Evolutionary conservation across 2,888 invertebrate species (phyloP).

Genomic region (Pherbina coryleti): DNA sequence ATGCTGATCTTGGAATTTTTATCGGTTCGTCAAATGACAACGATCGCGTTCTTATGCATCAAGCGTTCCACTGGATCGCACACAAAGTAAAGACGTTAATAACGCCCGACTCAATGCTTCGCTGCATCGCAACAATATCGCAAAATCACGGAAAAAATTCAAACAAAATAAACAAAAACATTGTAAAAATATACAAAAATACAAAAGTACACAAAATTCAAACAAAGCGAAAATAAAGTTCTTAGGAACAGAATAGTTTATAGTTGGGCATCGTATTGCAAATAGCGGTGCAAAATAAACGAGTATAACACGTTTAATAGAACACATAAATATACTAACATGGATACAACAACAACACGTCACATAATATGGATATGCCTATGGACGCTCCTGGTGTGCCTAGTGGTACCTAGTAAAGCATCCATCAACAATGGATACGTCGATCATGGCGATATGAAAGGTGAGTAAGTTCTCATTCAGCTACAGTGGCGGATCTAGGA

Average conservation of each 20-base stretch:
- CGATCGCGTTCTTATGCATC: constrained; percentile 26
- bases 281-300: constrained; percentile 22
- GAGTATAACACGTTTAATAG: constrained; percentile 39
- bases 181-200: constrained; percentile 12
- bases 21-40: constrained; percentile 35
- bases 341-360: constrained; percentile 48
- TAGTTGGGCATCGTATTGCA: neutral
- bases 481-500: too few relatives aligned
- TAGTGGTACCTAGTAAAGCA: constrained; percentile 47
- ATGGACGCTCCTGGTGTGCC: constrained; percentile 51
- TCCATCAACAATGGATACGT: constrained; percentile 65
- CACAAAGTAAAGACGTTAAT: constrained; percentile 1
- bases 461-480: constrained; percentile 55
- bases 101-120: constrained; percentile 4
- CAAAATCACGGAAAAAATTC: neutral
- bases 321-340: constrained; percentile 45
- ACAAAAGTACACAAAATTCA: constrained; percentile 9
- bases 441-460: constrained; percentile 68
- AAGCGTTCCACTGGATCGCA: constrained; percentile 42
- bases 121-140: constrained; percentile 16
- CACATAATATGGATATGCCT: constrained; percentile 50
- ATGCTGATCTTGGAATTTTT: constrained; percentile 33
- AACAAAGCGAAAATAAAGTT: constrained; percentile 40
- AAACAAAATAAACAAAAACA: constrained; percentile 2
- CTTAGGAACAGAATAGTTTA: constrained; percentile 31